Evolutionary conservation across 2,113 vertebrate species (phyloP), one percentile per base, ranked within the genome.

Genomic region (Scortum barcoo): DNA sequence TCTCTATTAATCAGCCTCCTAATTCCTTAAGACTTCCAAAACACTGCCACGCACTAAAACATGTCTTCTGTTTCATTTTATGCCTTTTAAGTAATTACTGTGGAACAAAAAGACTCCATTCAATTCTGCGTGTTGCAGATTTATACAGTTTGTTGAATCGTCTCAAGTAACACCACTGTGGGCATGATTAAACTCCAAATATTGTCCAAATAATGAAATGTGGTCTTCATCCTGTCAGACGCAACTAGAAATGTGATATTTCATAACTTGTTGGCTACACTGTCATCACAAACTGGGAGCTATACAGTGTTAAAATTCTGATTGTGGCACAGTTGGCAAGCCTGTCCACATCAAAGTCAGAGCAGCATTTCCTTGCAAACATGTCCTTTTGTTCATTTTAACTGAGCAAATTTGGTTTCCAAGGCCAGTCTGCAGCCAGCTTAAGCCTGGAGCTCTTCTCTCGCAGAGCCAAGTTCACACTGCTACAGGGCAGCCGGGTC

Each of bases 401-500:
- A 80, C 24, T 58, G 26, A 78, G n/a, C 53, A 82, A 63, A 83
- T 66, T 24, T 57, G 51, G 30, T 76, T 80, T 66, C 40, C 38
- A 24, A 30, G 74, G 57, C 44, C 48, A 63, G 26, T 36, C 14
- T 36, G 44, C 61, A 79, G 66, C 26, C 67, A 48, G n/a, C n/a
- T 76, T n/a, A 42, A 78, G 61, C 54, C 57, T 38, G 7, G 13
- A 78, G 74, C 75, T 78, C 36, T 51, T 54, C 46, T 76, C 56
- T 70, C 57, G 82, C 72, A 83, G 65, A 86, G 69, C 82, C 40
- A 84, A 77, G 71, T 80, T 78, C 61, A 69, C 53, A 57, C 51
- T 51, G 66, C 76, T 60, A 20, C 58, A 65, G 69, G 83, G 79
- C 7, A 8, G 40, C 68, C 58, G 44, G 85, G 68, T 84, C 73